Percentiles rank a stretch among this genome's conserved stretches.
phyloP scores from a whole-genome alignment of 2,113 vertebrate species.

The Arizona elegans region DNA sequence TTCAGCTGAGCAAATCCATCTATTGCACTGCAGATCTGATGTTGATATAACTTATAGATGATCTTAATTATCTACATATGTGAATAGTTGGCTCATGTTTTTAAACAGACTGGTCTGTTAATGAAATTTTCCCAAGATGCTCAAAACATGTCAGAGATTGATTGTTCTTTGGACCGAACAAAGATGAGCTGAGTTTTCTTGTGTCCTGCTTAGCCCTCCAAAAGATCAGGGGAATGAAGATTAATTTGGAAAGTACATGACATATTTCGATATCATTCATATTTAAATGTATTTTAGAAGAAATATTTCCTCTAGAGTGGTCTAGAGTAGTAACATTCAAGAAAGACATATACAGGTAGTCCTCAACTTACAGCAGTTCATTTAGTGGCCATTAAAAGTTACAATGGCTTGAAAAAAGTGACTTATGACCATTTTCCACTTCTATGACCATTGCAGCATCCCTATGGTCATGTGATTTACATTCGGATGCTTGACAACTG shows the following conservation, averaged over 20 bases:
- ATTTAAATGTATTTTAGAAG: background rate
- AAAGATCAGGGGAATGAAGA: background rate
- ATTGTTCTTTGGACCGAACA: background rate
- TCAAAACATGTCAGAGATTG: background rate
- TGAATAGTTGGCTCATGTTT: background rate
- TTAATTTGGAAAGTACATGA: background rate
- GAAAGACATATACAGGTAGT: no score
- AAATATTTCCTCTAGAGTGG: background rate
- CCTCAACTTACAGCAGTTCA: no score
- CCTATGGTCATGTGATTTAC: no score
- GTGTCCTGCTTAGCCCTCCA: background rate
- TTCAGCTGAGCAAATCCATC: background rate
- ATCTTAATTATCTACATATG: background rate
- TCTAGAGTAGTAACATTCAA: background rate
- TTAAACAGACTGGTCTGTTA: background rate
- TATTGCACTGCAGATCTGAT: background rate
- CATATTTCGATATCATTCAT: background rate
- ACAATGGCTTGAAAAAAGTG: no score
- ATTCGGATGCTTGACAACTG: no score
- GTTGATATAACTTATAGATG: background rate
- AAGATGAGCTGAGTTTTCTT: background rate
- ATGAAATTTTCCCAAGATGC: background rate
- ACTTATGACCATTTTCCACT: no score
- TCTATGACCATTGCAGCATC: no score
- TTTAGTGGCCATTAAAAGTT: no score